Conservation (phyloP, 1,140 invertebrate genomes). For the Branchinecta lindahli region DNA sequence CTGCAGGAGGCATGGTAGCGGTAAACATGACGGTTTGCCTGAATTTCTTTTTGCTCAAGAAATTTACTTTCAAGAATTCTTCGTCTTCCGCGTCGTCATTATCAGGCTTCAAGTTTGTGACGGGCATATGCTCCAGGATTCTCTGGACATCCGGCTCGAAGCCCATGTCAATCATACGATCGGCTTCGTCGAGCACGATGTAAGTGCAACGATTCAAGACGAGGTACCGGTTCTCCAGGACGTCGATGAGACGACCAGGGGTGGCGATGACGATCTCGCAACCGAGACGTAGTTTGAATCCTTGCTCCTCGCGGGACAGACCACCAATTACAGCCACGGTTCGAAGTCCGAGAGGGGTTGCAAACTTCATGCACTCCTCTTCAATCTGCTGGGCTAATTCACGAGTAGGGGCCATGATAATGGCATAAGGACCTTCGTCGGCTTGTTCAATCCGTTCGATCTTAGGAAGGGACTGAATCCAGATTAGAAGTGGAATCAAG, state of each 20-base stretch:
- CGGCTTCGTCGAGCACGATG: slow-evolving; percentile 85
- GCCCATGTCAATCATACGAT: slow-evolving; percentile 99
- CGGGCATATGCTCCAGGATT: slow-evolving; percentile 96
- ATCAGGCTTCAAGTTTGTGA: slow-evolving; percentile 96
- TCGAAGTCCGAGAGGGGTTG: slow-evolving; percentile 77
- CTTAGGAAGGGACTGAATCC: slow-evolving; percentile 96
- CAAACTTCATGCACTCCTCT: slow-evolving; percentile 97
- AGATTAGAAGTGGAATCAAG: slow-evolving; percentile 87
- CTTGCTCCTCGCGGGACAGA: slow-evolving; percentile 93
- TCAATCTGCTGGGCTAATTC: slow-evolving; percentile 99
- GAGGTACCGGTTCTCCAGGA: slow-evolving; percentile 93
- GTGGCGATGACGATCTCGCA: slow-evolving; percentile 99
- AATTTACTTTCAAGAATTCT: slow-evolving; percentile 74
- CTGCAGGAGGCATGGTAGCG: slow-evolving; percentile 96
- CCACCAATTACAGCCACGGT: slow-evolving; percentile 98
- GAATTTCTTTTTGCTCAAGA: slow-evolving; percentile 93
- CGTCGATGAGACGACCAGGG: slow-evolving; percentile 96
- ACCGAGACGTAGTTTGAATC: slow-evolving; percentile 84
- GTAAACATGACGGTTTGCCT: slow-evolving; percentile 99
- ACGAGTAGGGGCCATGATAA: slow-evolving; percentile 94
- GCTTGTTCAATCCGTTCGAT: slow-evolving; percentile 78
- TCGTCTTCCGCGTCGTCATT: slow-evolving; percentile 97
- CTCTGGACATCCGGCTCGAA: slow-evolving; percentile 94
- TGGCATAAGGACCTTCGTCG: slow-evolving; percentile 95
- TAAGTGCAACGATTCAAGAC: slow-evolving; percentile 91